Evolutionary conservation across 1,140 invertebrate genomes (phyloP), one percentile per base, ranked within the genome.

Genomic region (Calliphora vicina): DNA sequence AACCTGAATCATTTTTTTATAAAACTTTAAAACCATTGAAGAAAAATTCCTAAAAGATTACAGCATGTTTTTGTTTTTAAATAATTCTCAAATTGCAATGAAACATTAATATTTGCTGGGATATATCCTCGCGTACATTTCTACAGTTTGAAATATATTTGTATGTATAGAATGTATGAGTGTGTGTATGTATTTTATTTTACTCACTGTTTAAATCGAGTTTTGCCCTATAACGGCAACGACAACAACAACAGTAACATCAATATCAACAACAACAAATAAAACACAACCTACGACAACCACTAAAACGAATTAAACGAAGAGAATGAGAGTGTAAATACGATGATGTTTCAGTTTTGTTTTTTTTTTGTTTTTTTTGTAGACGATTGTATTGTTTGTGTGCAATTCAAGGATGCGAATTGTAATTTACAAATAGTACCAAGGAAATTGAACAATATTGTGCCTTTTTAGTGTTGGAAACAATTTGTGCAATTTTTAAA

Each of bases 281-380:
- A 57, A 17, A 67, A 67, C 20, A 67, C 17, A 67, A 67, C 17
- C 61, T 50, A 50, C 45, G 45, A 67, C 61, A 67, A 67, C 20
- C 61, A 67, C 20, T 67, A 67, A 67, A 67, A 67, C 20, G 61
- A 67, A 67, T 67, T 67, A 67, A 67, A 67, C n/a, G 61, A 67
- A 67, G 20, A 67, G 61, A 67, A 67, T 67, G 61, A 67, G 61
- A 67, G 61, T 67, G 61, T 67, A 67, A 67, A 67, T 67, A 23
- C 45, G 45, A 50, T 50, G 45, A 35, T 35, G 13, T 57, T 57
- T 17, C 17, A 57, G 12, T 57, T 15, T 13, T 57, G 45, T 57
- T 57, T 15, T 57, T 35, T n/a, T n/a, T n/a, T n/a, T n/a, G n/a
- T n/a, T n/a, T n/a, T n/a, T n/a, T n/a, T n/a, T n/a, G 6, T 35